Evolutionary conservation across 2,888 invertebrate species (phyloP), one percentile per base, ranked within the genome.

Genomic region (Homarus gammarus): DNA sequence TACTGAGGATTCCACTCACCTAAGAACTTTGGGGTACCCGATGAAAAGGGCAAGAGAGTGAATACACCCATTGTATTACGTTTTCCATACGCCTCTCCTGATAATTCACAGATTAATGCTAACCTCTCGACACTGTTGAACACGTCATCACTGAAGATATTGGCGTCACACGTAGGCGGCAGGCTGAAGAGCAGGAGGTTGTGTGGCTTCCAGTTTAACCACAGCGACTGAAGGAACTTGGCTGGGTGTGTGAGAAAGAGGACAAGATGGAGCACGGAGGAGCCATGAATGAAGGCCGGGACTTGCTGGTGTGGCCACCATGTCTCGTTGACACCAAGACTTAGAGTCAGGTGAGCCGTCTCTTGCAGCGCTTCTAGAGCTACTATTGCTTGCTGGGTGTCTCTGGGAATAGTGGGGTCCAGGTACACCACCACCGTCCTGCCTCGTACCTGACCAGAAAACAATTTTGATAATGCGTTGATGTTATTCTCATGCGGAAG

Each of bases 21-120:
- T 5, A 89, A 31, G n/a, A 79, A 38, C 22, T 40, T 38, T 33
- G 56, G 22, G 0, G n/a, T 70, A 27, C 18, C 38, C 38, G 78
- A 44, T 36, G 77, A 78, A 64, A 86, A 86, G 40, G 85, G 85
- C 27, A 44, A 27, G 68, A 64, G 38, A 49, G 85, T 86, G 18
- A 40, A 78, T n/a, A 86, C 85, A 10, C 78, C 64, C 31, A 84
- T 49, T 49, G 31, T 38, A 10, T 72, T 8, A n/a, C 38, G 38
- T 33, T n/a, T 18, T 38, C 38, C 33, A 31, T 38, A 31, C 5
- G 22, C 72, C 61, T 84, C 40, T 31, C 51, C 61, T 2, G 73
- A 36, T 0, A 81, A 22, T 18, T 68, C 40, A 3, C 27, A 2
- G 22, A 86, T 86, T 1, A 78, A 38, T n/a, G 77, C 68, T 36